Percentiles rank a stretch among this genome's conserved stretches.
phyloP scores from a whole-genome alignment of 2,888 invertebrate species.

The Pachycephus smyrnensis region DNA sequence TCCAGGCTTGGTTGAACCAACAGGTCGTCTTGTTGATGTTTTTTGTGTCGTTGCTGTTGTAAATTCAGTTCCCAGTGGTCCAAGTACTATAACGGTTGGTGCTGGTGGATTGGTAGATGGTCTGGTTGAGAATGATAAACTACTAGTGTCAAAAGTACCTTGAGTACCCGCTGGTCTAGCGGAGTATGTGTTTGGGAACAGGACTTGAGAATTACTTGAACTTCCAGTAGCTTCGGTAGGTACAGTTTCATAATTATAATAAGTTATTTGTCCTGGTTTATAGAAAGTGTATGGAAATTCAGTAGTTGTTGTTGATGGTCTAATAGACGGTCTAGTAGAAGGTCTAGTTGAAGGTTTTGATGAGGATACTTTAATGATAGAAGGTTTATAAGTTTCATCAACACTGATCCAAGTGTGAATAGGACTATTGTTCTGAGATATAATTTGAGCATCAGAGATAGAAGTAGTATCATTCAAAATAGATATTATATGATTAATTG shows the following conservation, averaged over 20 bases:
- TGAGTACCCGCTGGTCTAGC: conserved; percentile 38
- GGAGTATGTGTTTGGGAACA: conserved; percentile 27
- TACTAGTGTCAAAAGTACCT: conserved; percentile 34
- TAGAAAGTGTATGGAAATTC: conserved; percentile 55
- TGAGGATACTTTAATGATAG: conserved; percentile 45
- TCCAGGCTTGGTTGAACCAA: conserved; percentile 26
- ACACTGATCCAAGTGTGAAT: conserved; percentile 58
- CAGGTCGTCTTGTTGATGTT: conserved; percentile 50
- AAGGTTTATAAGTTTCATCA: conserved; percentile 59
- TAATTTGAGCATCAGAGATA: conserved; percentile 26
- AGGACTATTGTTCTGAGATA: conserved; percentile 21
- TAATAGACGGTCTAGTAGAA: conserved; percentile 25
- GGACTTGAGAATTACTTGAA: conserved; percentile 21
- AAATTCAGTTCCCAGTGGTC: conserved; percentile 64
- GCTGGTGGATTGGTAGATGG: conserved; percentile 67
- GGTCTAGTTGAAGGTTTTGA: conserved; percentile 15
- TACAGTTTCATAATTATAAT: conserved; percentile 56
- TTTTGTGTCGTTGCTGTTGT: conserved; percentile 57
- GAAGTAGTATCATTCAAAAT: conserved; percentile 64
- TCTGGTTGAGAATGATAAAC: conserved; percentile 48
- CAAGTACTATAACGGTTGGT: conserved; percentile 74
- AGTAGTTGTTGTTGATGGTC: conserved; percentile 28
- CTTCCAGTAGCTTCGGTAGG: conserved; percentile 35
- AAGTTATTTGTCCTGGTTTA: conserved; percentile 47
- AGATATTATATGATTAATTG: conserved; percentile 68